phyloP scores from a whole-genome alignment of 2,797 vertebrate species.

The Malurus leucopterus region DNA sequence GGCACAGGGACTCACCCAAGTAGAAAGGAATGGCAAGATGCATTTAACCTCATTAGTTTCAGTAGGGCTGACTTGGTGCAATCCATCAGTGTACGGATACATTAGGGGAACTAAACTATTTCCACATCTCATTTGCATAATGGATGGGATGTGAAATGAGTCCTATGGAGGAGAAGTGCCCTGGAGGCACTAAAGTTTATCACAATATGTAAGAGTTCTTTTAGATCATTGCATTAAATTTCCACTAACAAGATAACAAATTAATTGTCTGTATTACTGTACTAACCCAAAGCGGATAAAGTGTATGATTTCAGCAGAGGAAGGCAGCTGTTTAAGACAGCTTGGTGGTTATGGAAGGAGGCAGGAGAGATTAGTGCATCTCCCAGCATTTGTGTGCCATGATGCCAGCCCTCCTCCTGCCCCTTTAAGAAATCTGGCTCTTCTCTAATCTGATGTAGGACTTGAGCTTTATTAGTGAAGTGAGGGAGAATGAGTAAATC shows the following conservation, averaged over 20 bases:
- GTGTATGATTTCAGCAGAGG: constrained; percentile 16
- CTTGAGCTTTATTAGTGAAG: constrained; percentile 78
- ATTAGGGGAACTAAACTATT: constrained; percentile 73
- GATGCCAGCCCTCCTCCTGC: constrained; percentile 10
- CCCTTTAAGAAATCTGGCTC: constrained; percentile 68
- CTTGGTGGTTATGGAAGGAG: constrained; percentile 18
- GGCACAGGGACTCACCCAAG: constrained; percentile 51
- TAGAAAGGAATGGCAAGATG: constrained; percentile 66
- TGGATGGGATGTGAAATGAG: constrained; percentile 75
- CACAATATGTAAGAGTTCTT: constrained; percentile 72
- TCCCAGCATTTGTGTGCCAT: neutral
- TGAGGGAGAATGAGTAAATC: constrained; percentile 74
- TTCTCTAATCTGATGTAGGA: constrained; percentile 72
- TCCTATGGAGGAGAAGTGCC: constrained; percentile 58
- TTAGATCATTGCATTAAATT: constrained; percentile 75
- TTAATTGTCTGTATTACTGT: constrained; percentile 71
- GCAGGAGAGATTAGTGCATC: constrained; percentile 22
- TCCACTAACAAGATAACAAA: constrained; percentile 76
- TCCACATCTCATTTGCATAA: constrained; percentile 80
- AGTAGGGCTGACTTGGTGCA: constrained; percentile 62
- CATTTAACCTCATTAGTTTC: constrained; percentile 77
- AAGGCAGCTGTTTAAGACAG: constrained; percentile 42
- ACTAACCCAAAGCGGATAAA: constrained; percentile 55
- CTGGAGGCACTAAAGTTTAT: constrained; percentile 76
- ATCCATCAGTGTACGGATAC: constrained; percentile 72